phyloP scores from a whole-genome alignment of 1,140 invertebrate genomes.

The Lucilia cuprina region DNA sequence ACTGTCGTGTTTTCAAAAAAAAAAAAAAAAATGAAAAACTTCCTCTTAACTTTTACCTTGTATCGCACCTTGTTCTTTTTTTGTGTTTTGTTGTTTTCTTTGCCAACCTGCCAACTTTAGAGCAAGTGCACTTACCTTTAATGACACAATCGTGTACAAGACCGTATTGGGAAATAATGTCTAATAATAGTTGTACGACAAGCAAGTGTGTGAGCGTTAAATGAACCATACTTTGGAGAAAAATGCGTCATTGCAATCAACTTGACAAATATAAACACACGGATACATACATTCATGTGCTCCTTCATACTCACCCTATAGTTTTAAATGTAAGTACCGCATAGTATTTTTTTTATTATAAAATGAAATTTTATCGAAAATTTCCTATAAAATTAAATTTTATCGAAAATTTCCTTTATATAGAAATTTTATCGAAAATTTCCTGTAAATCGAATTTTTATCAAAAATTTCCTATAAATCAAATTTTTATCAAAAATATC shows the following conservation, averaged over 20 bases:
- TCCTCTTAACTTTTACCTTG: not conserved
- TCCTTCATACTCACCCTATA: no score
- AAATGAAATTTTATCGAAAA: no score
- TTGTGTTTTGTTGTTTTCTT: not conserved
- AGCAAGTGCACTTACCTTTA: not conserved
- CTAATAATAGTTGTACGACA: not conserved
- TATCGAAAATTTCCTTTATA: no score
- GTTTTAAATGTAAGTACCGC: no score
- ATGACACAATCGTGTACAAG: slow-evolving; percentile 1
- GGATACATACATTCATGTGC: not conserved
- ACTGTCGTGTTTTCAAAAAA: no score
- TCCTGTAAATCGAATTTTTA: no score
- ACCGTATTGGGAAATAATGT: not conserved
- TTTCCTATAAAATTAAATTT: no score
- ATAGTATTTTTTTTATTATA: no score
- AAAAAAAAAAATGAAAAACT: not conserved
- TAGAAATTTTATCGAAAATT: no score
- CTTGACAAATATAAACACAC: not conserved
- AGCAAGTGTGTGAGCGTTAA: not conserved
- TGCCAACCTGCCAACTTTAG: not conserved
- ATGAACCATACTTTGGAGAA: not conserved
- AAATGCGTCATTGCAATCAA: not conserved
- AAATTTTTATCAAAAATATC: no score
- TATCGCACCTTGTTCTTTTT: not conserved
- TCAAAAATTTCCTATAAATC: no score